phyloP scores from a whole-genome alignment of 2,113 vertebrate genomes.

The Dicaeum eximium region DNA sequence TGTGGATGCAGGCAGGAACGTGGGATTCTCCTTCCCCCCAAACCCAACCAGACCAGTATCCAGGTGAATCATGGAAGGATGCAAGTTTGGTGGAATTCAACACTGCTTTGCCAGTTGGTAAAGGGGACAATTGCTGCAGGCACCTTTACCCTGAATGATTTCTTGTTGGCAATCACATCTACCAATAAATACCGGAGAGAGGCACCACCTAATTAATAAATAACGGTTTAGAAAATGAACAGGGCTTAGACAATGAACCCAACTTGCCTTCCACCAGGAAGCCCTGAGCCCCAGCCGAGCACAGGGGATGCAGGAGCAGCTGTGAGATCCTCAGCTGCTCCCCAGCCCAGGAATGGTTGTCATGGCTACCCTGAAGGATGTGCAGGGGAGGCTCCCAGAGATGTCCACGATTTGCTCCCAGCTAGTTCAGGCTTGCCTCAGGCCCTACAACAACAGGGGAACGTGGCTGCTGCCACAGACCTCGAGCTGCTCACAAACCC shows the following conservation, averaged over 20 bases:
- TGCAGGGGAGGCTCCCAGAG: neutral
- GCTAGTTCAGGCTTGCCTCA: neutral
- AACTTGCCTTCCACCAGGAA: neutral
- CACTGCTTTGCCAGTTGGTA: neutral
- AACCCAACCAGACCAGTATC: neutral
- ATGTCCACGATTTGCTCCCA: neutral
- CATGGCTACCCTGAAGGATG: slow-evolving; percentile 40
- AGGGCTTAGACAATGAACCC: neutral
- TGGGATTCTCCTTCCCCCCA: neutral
- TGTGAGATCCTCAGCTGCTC: neutral
- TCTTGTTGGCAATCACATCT: neutral
- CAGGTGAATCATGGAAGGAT: neutral
- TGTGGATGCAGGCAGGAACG: neutral
- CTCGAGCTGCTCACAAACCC: neutral
- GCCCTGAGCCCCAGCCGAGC: neutral
- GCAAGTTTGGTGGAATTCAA: neutral
- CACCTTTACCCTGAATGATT: neutral
- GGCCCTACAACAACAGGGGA: neutral
- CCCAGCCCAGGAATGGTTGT: neutral
- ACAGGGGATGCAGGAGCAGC: neutral
- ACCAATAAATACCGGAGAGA: neutral
- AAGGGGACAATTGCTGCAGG: neutral
- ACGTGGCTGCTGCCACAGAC: neutral
- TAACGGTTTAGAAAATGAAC: neutral
- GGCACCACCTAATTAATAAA: neutral